Conservation (phyloP, 2,888 invertebrate species). For the Dexiosoma caninum region DNA sequence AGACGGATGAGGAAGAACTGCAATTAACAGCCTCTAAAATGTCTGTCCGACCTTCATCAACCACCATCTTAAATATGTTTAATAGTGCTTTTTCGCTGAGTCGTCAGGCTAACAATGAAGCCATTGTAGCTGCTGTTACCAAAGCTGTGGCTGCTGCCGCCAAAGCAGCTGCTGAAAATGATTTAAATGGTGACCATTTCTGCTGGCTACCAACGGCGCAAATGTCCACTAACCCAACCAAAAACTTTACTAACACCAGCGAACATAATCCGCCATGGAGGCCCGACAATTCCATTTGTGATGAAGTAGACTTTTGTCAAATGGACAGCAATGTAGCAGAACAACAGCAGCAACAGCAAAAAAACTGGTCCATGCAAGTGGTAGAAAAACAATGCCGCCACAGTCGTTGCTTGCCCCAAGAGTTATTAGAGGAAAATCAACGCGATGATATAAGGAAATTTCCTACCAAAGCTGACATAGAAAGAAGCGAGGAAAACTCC, state of each 20-base stretch:
- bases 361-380: slow-evolving; percentile 71
- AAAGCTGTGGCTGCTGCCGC: slow-evolving; percentile 65
- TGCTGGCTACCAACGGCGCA: slow-evolving; percentile 41
- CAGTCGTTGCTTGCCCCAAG: slow-evolving; percentile 45
- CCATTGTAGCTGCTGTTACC: slow-evolving; percentile 64
- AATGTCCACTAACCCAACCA: background rate
- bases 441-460: slow-evolving; percentile 2
- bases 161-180: slow-evolving; percentile 58
- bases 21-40: slow-evolving; percentile 41
- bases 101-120: slow-evolving; percentile 63
- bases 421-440: background rate
- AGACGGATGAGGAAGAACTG: slow-evolving; percentile 78
- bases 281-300: slow-evolving; percentile 42
- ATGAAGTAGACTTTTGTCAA: slow-evolving; percentile 62
- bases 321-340: background rate
- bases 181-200: slow-evolving; percentile 37
- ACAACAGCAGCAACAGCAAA: slow-evolving; percentile 29
- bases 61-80: slow-evolving; percentile 6
- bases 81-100: slow-evolving; percentile 41
- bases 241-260: background rate
- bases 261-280: slow-evolving; percentile 31
- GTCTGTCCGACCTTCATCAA: slow-evolving; percentile 1
- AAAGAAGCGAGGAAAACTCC: slow-evolving; percentile 46
- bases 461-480: slow-evolving; percentile 17
- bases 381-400: slow-evolving; percentile 69